Evolutionary conservation across 2,113 vertebrate species (phyloP), one percentile per base, ranked within the genome.

Genomic region (Bos indicus): DNA sequence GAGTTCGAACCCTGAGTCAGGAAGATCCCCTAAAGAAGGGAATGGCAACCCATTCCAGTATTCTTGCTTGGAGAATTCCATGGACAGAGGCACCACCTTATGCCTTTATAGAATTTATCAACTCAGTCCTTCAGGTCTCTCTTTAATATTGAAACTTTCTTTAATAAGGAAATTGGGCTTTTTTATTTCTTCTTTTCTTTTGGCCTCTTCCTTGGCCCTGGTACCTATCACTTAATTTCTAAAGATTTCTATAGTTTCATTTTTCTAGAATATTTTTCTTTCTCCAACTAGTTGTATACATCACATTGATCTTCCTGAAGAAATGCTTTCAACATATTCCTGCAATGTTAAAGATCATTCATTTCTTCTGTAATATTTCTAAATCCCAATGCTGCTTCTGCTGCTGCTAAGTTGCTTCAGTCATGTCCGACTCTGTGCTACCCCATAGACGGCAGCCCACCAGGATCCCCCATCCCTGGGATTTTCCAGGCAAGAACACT

Each of bases 341-440:
- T 56, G 12, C 0, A 7, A 23, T 74, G 14, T 40, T 67, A 3
- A 19, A 11, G 33, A 54, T 59, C 56, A 43, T 46, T 80, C 5
- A 25, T 52, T 81, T 85, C 33, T 88, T 84, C 33, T 56, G 12
- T 15, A 33, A 77, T 40, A n/a, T 56, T 74, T 5, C 33, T 88
- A 56, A 77, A 48, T 7, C 25, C 12, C 11, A 90, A 5, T 30
- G 21, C 28, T 62, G 59, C 59, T 62, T 28, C 59, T 62, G 28
- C 59, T 62, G 59, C 13, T 59, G 25, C 57, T 26, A 28, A 59
- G 57, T 28, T 2, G 11, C 57, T 28, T 59, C 57, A 59, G 57
- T 13, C 0, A 0, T 59, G 57, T 28, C 25, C 1, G 0, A 28
- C 57, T 59, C 11, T 59, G 11, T 59, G 25, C 2, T 0, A 59